Evolutionary conservation across 2,797 vertebrate genomes (phyloP).

Genomic region (Pipistrellus nathusii): DNA sequence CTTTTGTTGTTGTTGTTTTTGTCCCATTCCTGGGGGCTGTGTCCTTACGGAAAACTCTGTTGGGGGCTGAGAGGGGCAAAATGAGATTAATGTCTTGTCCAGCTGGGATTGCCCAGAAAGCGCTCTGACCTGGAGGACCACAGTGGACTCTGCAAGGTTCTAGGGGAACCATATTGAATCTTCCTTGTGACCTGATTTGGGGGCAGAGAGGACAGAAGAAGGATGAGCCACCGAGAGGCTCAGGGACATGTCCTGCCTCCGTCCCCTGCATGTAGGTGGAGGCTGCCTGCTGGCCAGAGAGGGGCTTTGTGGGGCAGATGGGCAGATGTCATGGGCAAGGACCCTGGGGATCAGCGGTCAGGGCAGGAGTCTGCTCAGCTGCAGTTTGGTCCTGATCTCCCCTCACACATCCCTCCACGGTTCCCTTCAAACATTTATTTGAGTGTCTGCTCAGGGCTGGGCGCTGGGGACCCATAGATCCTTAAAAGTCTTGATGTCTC

Average conservation of each 20-base stretch:
- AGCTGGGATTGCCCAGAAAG: not conserved
- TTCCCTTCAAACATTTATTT: too few relatives aligned
- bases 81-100: not conserved
- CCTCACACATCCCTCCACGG: fast-evolving
- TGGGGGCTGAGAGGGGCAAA: not conserved
- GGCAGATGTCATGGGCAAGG: not conserved
- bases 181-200: not conserved
- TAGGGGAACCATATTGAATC: fast-evolving
- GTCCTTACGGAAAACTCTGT: not conserved
- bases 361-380: not conserved
- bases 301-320: not conserved
- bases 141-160: not conserved
- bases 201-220: not conserved
- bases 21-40: not conserved
- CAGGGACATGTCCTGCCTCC: not conserved
- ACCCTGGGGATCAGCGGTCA: fast-evolving
- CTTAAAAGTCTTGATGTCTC: not conserved
- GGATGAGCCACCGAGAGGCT: not conserved
- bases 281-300: not conserved
- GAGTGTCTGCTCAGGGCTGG: not conserved
- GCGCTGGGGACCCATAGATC: not conserved
- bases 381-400: not conserved
- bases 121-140: fast-evolving
- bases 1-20: not conserved
- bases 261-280: not conserved